Conservation (phyloP, 2,797 vertebrate genomes). For the Manis javanica region DNA sequence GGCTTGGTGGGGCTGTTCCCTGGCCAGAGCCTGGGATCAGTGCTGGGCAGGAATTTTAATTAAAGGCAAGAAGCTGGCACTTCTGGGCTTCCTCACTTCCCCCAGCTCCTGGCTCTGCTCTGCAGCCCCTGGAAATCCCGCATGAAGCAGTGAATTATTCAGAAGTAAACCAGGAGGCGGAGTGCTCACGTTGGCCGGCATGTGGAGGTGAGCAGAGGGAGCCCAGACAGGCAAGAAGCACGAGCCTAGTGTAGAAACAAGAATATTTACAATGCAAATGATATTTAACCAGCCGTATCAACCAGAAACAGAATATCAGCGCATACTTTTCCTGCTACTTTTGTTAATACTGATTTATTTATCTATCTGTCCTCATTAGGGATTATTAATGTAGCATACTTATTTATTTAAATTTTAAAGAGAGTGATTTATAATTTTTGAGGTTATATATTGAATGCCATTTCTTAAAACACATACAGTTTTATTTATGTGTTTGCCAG, state of each 20-base stretch:
- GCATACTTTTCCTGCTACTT: neutral
- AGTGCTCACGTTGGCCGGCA: neutral
- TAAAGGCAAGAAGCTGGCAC: conserved; percentile 48
- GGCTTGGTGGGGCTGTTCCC: neutral
- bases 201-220: neutral
- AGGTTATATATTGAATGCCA: neutral
- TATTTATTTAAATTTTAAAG: neutral
- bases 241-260: neutral
- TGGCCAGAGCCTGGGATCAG: neutral
- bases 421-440: conserved; percentile 45
- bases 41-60: conserved; percentile 37
- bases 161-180: conserved; percentile 36
- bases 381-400: neutral
- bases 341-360: conserved; percentile 55
- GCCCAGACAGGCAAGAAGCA: neutral
- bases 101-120: neutral
- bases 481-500: conserved; percentile 18
- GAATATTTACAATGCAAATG: conserved; percentile 52
- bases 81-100: neutral
- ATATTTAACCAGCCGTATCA: neutral
- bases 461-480: neutral
- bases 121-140: neutral
- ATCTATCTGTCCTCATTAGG: neutral
- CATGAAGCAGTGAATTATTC: conserved; percentile 52
- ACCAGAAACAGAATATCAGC: neutral